Conservation (phyloP, 2,797 vertebrate species). For the Phoxinus dragarum region DNA sequence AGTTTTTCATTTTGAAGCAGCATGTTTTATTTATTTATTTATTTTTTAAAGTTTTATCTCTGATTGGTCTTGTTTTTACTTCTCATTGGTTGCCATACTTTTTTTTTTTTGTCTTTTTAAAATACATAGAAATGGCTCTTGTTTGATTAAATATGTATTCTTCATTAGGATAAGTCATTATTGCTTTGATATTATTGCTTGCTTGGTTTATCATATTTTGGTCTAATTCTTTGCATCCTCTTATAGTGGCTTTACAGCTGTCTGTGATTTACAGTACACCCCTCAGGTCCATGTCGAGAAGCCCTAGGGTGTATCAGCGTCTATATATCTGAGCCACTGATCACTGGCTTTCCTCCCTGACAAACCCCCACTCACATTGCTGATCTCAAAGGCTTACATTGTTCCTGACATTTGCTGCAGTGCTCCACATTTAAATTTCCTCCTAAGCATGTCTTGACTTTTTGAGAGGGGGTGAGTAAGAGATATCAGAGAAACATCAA, state of each 20-base stretch:
- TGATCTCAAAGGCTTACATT: conserved; percentile 59
- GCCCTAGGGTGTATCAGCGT: conserved; percentile 38
- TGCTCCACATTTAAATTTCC: conserved; percentile 62
- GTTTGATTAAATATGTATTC: conserved; percentile 8
- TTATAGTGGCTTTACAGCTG: not conserved
- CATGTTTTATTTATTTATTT: conserved; percentile 3
- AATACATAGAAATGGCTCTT: conserved; percentile 16
- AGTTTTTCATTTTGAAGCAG: conserved; percentile 42
- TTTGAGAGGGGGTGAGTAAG: conserved; percentile 38
- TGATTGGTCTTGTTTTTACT: conserved; percentile 37
- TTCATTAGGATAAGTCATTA: conserved; percentile 10
- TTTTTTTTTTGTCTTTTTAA: conserved; percentile 28
- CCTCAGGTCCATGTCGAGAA: conserved; percentile 2
- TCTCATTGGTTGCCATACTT: not conserved
- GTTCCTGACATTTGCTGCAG: conserved; percentile 64
- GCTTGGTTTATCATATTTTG: not conserved
- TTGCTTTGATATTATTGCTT: not conserved
- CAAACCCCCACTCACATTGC: conserved; percentile 55
- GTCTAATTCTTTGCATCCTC: not conserved
- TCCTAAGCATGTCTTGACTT: conserved; percentile 64
- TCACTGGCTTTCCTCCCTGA: conserved; percentile 37
- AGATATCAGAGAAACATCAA: conserved; percentile 37
- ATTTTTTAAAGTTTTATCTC: conserved; percentile 10
- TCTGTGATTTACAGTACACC: not conserved
- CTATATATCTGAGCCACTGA: conserved; percentile 54